Base-by-base conservation (phyloP, 2,113 vertebrate genomes). In the Otus sunia region DNA sequence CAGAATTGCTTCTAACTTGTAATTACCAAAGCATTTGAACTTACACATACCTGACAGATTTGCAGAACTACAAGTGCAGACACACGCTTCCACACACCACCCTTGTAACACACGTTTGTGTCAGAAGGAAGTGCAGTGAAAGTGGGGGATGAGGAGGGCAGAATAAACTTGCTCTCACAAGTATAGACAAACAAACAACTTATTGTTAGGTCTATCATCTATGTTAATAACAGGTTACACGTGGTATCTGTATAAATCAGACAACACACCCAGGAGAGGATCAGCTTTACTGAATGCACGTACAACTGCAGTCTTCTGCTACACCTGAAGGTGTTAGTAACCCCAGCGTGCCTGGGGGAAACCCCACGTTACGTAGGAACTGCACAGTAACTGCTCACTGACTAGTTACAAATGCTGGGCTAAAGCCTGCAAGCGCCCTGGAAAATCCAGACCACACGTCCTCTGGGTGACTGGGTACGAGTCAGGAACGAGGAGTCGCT, bases 281-380 rank as follows among this genome's bases (percentile, higher is more conserved):
- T 0, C 9, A 79, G 47, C 49, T 36, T 49, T 63, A 18, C 30
- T 5, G 50, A 43, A 16, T 2, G 12, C 10, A 16, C 2, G 5
- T 10, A 27, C 69, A 69, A 34, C 75, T 7, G 15, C 58, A 17
- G 41, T 10, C 5, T 55, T 27, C 83, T 69, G 69, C 63, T 52
- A 6, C 10, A 1, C 15, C 4, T 4, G 15, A 15, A 59, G 0
- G 5, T 32, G 43, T 10, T 27, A 20, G 37, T 1, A 55, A 55
- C 21, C 20, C 53, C 5, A 37, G 22, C 2, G 4, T 30, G 74
- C 27, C 39, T 3, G 20, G 53, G 41, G 64, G 17, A 66, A 72
- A 22, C 4, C 59, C 49, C 60, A 4, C 0, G 0, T 15, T 15
- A 34, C 0, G 7, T 2, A 26, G 75, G 39, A 49, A 68, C 36